These are phyloP conservation scores for Megaustenia siamemsis DNA, from an alignment of 2,888 invertebrate genomes.

Conservation along the genomic window DNA sequence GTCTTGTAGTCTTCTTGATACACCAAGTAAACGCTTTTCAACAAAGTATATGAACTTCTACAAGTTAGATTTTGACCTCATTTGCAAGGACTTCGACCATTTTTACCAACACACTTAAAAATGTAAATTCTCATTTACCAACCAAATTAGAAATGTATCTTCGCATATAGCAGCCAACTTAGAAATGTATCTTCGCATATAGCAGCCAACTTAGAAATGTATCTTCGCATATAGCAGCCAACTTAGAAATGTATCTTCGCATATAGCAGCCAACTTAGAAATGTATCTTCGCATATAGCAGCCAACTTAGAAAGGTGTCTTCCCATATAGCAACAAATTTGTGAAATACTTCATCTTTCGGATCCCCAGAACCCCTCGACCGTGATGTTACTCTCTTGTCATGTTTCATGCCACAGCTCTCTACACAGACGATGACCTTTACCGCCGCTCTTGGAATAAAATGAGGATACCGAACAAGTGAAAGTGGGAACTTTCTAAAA, in stretches of 20 bases:
- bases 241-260: too few species aligned
- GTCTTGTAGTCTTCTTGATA: not conserved
- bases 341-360: slow-evolving; percentile 34
- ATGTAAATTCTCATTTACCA: too few species aligned
- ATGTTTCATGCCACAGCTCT: slow-evolving; percentile 23
- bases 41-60: slow-evolving; percentile 40
- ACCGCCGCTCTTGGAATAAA: not conserved
- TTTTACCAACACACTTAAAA: not conserved
- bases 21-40: slow-evolving; percentile 2
- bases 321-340: slow-evolving; percentile 38
- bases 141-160: too few species aligned
- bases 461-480: too few species aligned
- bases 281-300: not conserved
- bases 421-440: slow-evolving; percentile 46
- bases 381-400: slow-evolving; percentile 29
- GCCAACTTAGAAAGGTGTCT: not conserved
- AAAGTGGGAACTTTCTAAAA: too few species aligned
- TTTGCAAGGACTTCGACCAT: not conserved
- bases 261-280: too few species aligned
- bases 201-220: too few species aligned
- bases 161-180: too few species aligned
- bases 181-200: too few species aligned
- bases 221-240: too few species aligned
- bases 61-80: not conserved
- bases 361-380: slow-evolving; percentile 51